Percentiles rank a stretch among this genome's conserved stretches.
phyloP scores from a whole-genome alignment of 1,140 invertebrate genomes.

The Fopius arisanus region DNA sequence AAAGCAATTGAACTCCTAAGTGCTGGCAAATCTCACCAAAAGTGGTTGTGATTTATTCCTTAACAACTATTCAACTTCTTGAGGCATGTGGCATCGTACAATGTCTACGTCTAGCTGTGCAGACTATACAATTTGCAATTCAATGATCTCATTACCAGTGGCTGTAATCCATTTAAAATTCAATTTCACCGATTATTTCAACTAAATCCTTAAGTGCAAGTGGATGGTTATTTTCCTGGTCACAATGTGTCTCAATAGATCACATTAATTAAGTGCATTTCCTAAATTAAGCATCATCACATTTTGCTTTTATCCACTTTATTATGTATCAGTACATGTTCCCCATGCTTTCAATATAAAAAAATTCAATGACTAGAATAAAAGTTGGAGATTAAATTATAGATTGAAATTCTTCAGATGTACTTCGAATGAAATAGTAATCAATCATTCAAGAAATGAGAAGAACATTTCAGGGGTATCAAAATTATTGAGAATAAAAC shows the following conservation, averaged over 20 bases:
- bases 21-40: no score
- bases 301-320: conserved; percentile 1
- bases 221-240: conserved; percentile 8
- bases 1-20: no score
- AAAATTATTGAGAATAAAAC: conserved; percentile 8
- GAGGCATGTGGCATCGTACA: conserved; percentile 2
- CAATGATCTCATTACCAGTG: not conserved
- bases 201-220: conserved; percentile 5
- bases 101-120: not conserved
- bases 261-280: not conserved
- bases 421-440: not conserved
- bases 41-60: no score
- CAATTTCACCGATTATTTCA: not conserved
- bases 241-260: not conserved
- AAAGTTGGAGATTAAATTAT: not conserved
- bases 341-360: not conserved
- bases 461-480: not conserved
- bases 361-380: not conserved
- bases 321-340: not conserved
- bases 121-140: not conserved
- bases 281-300: not conserved
- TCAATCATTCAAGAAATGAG: not conserved
- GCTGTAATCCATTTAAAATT: not conserved
- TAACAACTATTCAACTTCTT: not conserved
- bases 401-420: not conserved